Percentiles rank a stretch among this genome's conserved stretches.
Conservation (phyloP, 2,797 vertebrate genomes). For the Sphenodon punctatus region DNA sequence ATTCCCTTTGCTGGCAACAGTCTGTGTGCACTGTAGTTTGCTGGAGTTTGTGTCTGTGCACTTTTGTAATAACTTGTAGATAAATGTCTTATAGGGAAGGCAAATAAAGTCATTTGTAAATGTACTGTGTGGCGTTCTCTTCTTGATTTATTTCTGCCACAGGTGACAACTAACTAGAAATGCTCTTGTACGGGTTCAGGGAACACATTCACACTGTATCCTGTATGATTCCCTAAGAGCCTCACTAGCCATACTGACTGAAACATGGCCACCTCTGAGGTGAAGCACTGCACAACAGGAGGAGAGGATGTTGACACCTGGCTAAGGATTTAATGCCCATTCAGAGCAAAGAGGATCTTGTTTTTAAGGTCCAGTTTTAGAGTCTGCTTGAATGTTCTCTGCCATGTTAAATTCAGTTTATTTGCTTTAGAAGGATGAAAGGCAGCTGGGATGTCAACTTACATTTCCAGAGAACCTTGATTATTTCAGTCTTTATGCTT, state of each 20-base stretch:
- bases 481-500: background rate
- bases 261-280: background rate
- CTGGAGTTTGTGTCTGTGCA: conserved; percentile 41
- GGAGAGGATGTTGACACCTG: background rate
- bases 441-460: background rate
- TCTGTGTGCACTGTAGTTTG: conserved; percentile 23
- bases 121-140: background rate
- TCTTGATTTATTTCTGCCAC: background rate
- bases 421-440: background rate
- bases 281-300: background rate
- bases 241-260: background rate
- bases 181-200: background rate
- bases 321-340: background rate
- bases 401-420: background rate
- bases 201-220: no score
- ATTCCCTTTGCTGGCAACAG: background rate
- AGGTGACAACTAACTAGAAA: background rate
- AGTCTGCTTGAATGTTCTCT: background rate
- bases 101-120: conserved; percentile 43
- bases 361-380: background rate
- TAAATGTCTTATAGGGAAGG: conserved; percentile 16
- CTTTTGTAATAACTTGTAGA: background rate
- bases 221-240: background rate
- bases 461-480: background rate
- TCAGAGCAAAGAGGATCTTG: background rate